Conservation (phyloP, 2,888 invertebrate genomes). For the Drosophila birchii region DNA sequence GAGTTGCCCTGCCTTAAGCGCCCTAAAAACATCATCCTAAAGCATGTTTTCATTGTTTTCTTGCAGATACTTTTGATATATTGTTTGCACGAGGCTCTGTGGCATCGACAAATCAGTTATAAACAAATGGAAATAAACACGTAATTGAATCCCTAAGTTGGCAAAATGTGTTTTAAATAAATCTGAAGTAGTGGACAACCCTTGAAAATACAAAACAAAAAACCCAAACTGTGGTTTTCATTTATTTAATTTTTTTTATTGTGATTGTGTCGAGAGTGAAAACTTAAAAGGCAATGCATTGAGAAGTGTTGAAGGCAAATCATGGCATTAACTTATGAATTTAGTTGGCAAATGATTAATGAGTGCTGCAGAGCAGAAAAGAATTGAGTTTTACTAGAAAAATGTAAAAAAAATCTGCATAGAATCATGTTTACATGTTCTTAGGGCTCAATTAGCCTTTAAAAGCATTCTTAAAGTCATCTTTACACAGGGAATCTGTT, state of each 20-base stretch:
- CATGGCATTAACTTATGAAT: not conserved
- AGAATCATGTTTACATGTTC: not conserved
- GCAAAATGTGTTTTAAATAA: slow-evolving; percentile 64
- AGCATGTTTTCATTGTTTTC: not conserved
- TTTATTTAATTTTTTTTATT: slow-evolving; percentile 50
- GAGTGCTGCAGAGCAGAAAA: not conserved
- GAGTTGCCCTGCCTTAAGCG: slow-evolving; percentile 86
- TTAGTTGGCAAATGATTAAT: not conserved
- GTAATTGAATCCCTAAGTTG: slow-evolving; percentile 26
- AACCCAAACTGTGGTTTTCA: slow-evolving; percentile 30
- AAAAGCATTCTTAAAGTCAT: too few relatives aligned
- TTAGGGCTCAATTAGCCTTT: too few relatives aligned
- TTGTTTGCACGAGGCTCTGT: slow-evolving; percentile 37
- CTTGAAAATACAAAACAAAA: slow-evolving; percentile 39
- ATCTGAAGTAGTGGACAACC: slow-evolving; percentile 63
- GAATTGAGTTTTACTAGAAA: not conserved
- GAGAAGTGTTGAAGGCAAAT: slow-evolving; percentile 2
- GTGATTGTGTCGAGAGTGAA: slow-evolving; percentile 45
- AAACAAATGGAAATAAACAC: slow-evolving; percentile 34
- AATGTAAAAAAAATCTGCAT: not conserved
- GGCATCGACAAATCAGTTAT: slow-evolving; percentile 13
- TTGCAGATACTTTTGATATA: slow-evolving; percentile 24
- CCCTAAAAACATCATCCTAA: not conserved
- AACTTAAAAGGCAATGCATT: slow-evolving; percentile 6
- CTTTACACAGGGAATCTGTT: not conserved